Evolutionary conservation across 2,797 vertebrate genomes (phyloP).

Genomic region (Botia kubotai): DNA sequence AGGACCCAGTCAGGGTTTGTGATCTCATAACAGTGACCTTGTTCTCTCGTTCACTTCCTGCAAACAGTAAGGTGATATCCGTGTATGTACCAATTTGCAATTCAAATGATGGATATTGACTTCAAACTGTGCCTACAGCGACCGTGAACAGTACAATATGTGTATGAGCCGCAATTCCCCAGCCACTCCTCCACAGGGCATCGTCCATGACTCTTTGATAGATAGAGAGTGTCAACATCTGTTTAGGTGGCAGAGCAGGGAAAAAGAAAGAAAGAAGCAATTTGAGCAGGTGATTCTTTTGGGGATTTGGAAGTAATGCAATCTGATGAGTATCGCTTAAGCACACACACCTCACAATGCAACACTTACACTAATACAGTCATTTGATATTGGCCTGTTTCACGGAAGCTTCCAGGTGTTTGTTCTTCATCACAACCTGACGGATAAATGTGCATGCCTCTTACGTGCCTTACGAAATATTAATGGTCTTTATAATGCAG

Average conservation of each 20-base stretch:
- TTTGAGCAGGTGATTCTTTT: conserved; percentile 34
- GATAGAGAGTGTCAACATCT: conserved; percentile 49
- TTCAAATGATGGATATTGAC: conserved; percentile 53
- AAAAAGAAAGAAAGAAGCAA: conserved; percentile 43
- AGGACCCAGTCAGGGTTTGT: conserved; percentile 34
- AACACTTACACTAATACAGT: conserved; percentile 32
- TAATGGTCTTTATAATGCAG: conserved; percentile 42
- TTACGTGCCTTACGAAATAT: conserved; percentile 38
- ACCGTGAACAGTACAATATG: conserved; percentile 28
- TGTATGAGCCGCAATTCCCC: conserved; percentile 30
- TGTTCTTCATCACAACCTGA: conserved; percentile 38
- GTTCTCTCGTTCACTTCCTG: conserved; percentile 30
- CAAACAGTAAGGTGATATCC: conserved; percentile 30
- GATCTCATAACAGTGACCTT: conserved; percentile 39
- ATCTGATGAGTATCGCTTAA: conserved; percentile 28
- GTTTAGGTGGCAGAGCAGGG: conserved; percentile 40
- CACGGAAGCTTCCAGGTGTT: conserved; percentile 34
- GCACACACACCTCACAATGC: not conserved
- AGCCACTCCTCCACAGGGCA: conserved; percentile 37
- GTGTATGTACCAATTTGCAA: conserved; percentile 38
- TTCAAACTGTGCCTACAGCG: conserved; percentile 44
- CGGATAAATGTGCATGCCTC: not conserved
- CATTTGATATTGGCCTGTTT: conserved; percentile 21
- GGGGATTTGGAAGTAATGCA: conserved; percentile 35
- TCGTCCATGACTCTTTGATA: conserved; percentile 40